Evolutionary conservation across 2,797 vertebrate genomes (phyloP), one percentile per base, ranked within the genome.

Genomic region (Poeciliopsis gracilis): DNA sequence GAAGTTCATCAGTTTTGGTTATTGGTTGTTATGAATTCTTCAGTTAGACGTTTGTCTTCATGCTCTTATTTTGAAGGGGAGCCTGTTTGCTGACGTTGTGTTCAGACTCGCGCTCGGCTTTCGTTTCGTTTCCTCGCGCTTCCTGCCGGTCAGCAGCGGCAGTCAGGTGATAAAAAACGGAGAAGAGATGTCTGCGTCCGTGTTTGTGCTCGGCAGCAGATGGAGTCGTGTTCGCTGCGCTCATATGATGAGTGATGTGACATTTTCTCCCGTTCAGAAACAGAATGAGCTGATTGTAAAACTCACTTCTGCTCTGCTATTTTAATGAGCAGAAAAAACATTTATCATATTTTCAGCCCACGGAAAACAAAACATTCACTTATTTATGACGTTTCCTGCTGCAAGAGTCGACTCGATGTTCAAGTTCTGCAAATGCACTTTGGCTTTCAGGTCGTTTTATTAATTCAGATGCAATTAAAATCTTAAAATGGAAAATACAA

Each of bases 251-350:
- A 38, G 30, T 38, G 33, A 63, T 33, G 61, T 72, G 82, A 77
- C 70, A 81, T 76, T 77, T 86, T 76, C 67, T 57, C 80, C 67
- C 63, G 57, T 82, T 84, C 66, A 45, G 53, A 87, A 85, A 85
- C 73, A 72, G 72, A 84, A 78, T 41, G 77, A 72, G 66, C 15
- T 53, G 49, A 77, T 46, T 36, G 45, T 33, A 61, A 73, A 57
- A 57, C 30, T 46, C 45, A 23, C 12, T 33, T 33, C 30, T 36
- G 59, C 12, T 67, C 20, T 6, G 3, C 28, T 69, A 13, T 69
- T 77, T 61, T 69, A 38, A 66, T 66, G 61, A 38, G 61, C 36
- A 9, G 9, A 66, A 38, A 66, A 66, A 66, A 1, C 18, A 4
- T 38, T 66, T 38, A 3, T 38, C 18, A 20, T 4, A 66, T 36